Evolutionary conservation across 2,113 vertebrate species (phyloP).

Genomic region (Odocoileus hemionus): DNA sequence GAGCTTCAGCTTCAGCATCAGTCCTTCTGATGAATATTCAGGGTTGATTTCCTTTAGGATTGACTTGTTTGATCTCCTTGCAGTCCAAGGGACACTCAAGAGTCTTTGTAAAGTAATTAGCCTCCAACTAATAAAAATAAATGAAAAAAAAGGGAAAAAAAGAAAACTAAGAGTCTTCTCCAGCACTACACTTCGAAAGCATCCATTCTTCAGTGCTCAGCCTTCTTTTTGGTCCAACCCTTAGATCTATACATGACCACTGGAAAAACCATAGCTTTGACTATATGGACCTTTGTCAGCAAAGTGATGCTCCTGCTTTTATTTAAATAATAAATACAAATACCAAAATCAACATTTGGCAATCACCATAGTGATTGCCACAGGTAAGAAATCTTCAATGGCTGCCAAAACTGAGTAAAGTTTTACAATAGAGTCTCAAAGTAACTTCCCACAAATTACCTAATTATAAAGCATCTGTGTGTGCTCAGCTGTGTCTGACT

Average conservation of each 20-base stretch:
- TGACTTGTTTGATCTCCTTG: not conserved
- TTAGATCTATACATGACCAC: not conserved
- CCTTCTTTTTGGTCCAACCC: not conserved
- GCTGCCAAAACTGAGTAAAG: not conserved
- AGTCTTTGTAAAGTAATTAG: not conserved
- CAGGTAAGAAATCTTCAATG: not conserved
- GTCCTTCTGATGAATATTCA: not conserved
- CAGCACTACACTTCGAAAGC: not conserved
- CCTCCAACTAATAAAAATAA: too few relatives aligned
- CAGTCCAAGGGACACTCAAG: not conserved
- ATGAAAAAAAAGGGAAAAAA: too few relatives aligned
- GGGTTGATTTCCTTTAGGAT: not conserved
- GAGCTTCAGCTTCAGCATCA: not conserved
- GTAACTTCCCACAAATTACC: not conserved
- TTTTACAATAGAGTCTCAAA: not conserved
- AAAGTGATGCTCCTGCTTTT: not conserved
- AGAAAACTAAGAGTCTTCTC: not conserved
- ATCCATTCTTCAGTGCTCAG: not conserved
- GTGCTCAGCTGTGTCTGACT: not conserved
- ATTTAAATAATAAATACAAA: not conserved
- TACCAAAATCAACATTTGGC: not conserved
- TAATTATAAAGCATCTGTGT: not conserved
- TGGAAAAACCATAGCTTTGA: not conserved
- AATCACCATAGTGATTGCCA: not conserved
- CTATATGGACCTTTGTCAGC: not conserved